These are phyloP conservation scores for Oxygymnocypris stewartii DNA, from an alignment of 2,113 vertebrate genomes.

Conservation along the genomic window DNA sequence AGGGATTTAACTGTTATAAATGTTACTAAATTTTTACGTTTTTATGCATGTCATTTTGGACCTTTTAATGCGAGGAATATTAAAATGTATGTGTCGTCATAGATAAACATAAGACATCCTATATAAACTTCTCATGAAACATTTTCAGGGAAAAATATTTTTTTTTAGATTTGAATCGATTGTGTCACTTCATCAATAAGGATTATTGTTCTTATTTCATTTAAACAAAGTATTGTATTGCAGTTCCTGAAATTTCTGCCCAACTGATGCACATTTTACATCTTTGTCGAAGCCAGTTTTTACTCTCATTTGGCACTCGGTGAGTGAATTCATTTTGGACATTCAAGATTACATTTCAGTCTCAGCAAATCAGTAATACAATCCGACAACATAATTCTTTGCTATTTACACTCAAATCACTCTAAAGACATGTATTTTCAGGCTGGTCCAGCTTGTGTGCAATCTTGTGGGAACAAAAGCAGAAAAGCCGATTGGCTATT, in stretches of 20 bases:
- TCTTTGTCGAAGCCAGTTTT: not conserved
- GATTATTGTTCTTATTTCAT: not conserved
- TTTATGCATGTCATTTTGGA: not conserved
- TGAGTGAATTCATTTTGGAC: not conserved
- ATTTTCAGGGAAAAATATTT: not conserved
- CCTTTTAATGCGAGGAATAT: too few relatives aligned
- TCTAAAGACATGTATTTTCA: not conserved
- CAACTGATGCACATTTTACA: not conserved
- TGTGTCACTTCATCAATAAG: not conserved
- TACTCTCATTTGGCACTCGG: not conserved
- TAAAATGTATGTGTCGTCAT: too few relatives aligned
- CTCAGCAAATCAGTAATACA: not conserved
- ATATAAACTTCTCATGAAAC: not conserved
- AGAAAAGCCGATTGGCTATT: not conserved
- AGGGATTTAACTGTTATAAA: not conserved
- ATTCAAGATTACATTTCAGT: not conserved
- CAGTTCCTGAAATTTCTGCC: not conserved
- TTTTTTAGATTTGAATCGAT: not conserved
- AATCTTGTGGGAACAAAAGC: not conserved
- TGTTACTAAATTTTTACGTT: not conserved
- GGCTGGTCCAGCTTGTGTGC: not conserved
- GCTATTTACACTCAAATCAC: not conserved
- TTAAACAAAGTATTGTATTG: slow-evolving; percentile 1
- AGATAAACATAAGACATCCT: not conserved
- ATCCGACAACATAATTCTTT: not conserved